phyloP scores from a whole-genome alignment of 1,140 invertebrate genomes.

The Diabrotica undecimpunctata region DNA sequence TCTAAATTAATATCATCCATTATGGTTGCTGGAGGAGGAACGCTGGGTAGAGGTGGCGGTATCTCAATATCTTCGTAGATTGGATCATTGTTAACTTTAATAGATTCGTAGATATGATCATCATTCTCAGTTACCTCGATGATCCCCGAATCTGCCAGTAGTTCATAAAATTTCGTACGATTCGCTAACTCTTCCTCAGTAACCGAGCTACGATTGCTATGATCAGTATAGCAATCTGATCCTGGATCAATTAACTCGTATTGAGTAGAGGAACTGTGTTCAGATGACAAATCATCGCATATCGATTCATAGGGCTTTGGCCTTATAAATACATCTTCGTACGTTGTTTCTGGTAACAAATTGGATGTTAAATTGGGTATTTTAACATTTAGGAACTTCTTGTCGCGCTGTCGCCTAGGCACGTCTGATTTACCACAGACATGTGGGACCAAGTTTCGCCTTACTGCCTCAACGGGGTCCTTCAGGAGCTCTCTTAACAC shows the following conservation, averaged over 20 bases:
- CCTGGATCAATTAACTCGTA: constrained; percentile 52
- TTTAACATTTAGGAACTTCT: constrained; percentile 31
- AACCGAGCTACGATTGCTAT: constrained; percentile 49
- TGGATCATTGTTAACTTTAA: constrained; percentile 68
- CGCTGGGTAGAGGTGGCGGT: constrained; percentile 70
- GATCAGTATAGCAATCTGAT: constrained; percentile 64
- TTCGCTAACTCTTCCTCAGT: constrained; percentile 57
- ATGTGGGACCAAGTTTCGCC: constrained; percentile 66
- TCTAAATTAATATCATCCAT: constrained; percentile 56
- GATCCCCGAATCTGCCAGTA: constrained; percentile 61
- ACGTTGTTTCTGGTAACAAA: constrained; percentile 26
- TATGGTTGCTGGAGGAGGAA: constrained; percentile 62
- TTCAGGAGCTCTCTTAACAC: constrained; percentile 56
- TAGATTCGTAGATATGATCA: constrained; percentile 75
- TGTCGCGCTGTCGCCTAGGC: constrained; percentile 39
- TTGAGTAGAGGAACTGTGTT: constrained; percentile 51
- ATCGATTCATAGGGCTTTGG: constrained; percentile 43
- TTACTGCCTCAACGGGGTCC: constrained; percentile 68
- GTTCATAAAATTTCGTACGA: constrained; percentile 64
- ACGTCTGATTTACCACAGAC: constrained; percentile 60
- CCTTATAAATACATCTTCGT: constrained; percentile 51
- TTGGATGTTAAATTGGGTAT: constrained; percentile 33
- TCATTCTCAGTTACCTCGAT: constrained; percentile 59
- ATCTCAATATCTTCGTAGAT: constrained; percentile 87
- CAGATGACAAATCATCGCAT: constrained; percentile 53